Conservation (phyloP, 2,113 vertebrate species). For the Mus musculus region GRCm39 chr6:129295501-129296000, state of each 20-base stretch:
- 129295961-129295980: not conserved
- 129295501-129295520: not conserved
- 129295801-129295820: not conserved
- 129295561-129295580: constrained; percentile 14
- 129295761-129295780: not conserved
- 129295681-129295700: not conserved
- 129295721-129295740: not conserved
- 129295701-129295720: not conserved
- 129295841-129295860: not conserved
- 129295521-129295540: accelerated
- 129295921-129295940: not conserved
- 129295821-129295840: not conserved
- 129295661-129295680: not conserved
- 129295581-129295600: not conserved
- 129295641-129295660: not conserved
- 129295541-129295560: not conserved
- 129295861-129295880: not conserved
- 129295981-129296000: not conserved
- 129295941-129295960: not conserved
- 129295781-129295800: not conserved
- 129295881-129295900: not conserved
- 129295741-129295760: not conserved
- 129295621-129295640: not conserved
- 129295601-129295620: not conserved
- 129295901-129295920: not conserved